Base-by-base conservation (phyloP, 2,888 invertebrate genomes). In the Lycia hirtaria region DNA sequence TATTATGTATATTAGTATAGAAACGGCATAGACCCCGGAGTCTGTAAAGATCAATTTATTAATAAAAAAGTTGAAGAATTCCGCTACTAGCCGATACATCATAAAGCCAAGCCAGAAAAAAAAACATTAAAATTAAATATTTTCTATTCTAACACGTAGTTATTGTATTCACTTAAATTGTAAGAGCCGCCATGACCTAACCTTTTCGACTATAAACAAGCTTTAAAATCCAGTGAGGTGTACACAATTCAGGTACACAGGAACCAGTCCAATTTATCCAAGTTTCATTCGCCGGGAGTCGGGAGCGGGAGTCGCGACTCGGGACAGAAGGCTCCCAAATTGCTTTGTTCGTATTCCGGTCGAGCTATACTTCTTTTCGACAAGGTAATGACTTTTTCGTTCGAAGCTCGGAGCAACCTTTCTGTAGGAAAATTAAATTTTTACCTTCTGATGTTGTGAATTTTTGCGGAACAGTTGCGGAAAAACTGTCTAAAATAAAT, bases 321-420 rank as follows among this genome's bases (percentile, higher is more conserved):
- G 35, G 47, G 47, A 24, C 47, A 35, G 33, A 24, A 24, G 10
- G 47, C 32, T 35, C 10, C 32, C 35, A 24, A 47, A 35, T 47
- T 35, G 35, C 47, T 47, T 47, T 47, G 47, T 47, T 33, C 35
- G 45, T 45, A 12, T 47, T 47, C 26, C 24, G 33, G 33, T n/a
- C 15, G 22, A 35, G 35, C 33, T 30, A 47, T 47, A 37, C 33
- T 35, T 47, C 15, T 35, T 47, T 33, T 45, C 15, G 45, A 33
- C 24, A 47, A 35, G 24, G 47, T 47, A 47, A 47, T 47, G 47
- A 35, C 33, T 47, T 47, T 47, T 47, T 35, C 24, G 45, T 10
- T 17, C 40, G 14, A 41, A 4, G 9, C 40, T 40, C 40, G 17
- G 26, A 15, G 26, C 15, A 40, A 22, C 24, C 26, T 26, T 19